Base-by-base conservation (phyloP, 2,888 invertebrate species). In the Mesorhabditis spiculigera region DNA sequence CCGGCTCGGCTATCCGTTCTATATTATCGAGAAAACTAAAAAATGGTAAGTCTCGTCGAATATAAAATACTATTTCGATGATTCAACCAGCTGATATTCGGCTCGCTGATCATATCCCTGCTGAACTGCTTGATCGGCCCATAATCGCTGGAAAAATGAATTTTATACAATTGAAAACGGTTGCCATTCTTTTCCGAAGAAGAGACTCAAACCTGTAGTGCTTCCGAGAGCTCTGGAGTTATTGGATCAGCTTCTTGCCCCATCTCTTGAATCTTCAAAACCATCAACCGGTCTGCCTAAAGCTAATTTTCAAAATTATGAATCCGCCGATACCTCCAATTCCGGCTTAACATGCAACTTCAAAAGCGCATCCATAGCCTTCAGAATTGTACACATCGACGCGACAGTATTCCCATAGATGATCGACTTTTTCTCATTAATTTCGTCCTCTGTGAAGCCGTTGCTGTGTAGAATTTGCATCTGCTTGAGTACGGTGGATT, bases 391-490 rank as follows among this genome's bases (percentile, higher is more conserved):
- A 28, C 82, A 79, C 81, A 85, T 82, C 8, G 85, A 84, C 5
- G 80, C 78, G 5, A 85, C 80, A 13, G 82, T 85, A 69, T 85
- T 85, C 66, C 77, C 80, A 75, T 78, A 83, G 44, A 85, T 79
- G 50, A 86, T 82, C 4, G 80, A 81, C 68, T 78, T 74, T 63
- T 82, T 81, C 69, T 85, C 85, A 61, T 81, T 81, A 10, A 85
- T 79, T 74, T 85, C 85, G 61, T 85, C 85, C 75, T 85, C 85
- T 5, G 83, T 82, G 74, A 85, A 85, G 5, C 85, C 85, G 69
- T 85, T 85, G 61, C 80, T 79, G 69, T 85, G 85, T 62, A 85
- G 72, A 70, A 85, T 84, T 78, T 85, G 85, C 85, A 85, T 85
- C 69, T 85, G 85, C 69, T 85, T 85, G 43, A 85, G 71, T 5